phyloP scores from a whole-genome alignment of 2,797 vertebrate genomes.

The Mormyrops attenuatus region DNA sequence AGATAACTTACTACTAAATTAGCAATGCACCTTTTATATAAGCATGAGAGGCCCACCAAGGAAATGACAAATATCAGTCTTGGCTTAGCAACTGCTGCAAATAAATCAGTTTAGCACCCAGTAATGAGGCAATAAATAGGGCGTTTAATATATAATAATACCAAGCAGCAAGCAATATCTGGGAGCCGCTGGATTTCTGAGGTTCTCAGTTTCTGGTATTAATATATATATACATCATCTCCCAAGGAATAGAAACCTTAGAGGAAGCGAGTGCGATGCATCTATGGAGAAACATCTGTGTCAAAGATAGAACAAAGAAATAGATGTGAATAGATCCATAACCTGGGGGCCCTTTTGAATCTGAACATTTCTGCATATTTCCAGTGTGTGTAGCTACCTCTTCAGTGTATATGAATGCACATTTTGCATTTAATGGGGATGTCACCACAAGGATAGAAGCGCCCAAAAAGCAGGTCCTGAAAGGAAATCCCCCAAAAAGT shows the following conservation, averaged over 20 bases:
- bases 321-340: not conserved
- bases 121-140: conserved; percentile 14
- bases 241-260: not conserved
- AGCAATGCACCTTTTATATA: not conserved
- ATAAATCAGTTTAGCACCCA: conserved; percentile 16
- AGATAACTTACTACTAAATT: conserved; percentile 15
- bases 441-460: not conserved
- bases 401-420: not conserved
- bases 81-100: not conserved
- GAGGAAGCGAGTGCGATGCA: not conserved
- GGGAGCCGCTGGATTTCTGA: not conserved
- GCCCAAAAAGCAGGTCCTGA: not conserved
- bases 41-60: not conserved
- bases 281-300: not conserved
- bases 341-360: not conserved
- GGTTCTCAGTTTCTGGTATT: not conserved
- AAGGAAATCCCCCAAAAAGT: not conserved
- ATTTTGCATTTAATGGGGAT: not conserved
- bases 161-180: not conserved
- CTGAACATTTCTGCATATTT: not conserved
- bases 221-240: not conserved
- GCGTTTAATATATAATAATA: conserved; percentile 9
- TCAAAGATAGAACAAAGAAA: not conserved
- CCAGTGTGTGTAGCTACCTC: not conserved
- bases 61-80: conserved; percentile 14